Evolutionary conservation across 2,113 vertebrate species (phyloP).

Genomic region (Accipiter virgatus): DNA sequence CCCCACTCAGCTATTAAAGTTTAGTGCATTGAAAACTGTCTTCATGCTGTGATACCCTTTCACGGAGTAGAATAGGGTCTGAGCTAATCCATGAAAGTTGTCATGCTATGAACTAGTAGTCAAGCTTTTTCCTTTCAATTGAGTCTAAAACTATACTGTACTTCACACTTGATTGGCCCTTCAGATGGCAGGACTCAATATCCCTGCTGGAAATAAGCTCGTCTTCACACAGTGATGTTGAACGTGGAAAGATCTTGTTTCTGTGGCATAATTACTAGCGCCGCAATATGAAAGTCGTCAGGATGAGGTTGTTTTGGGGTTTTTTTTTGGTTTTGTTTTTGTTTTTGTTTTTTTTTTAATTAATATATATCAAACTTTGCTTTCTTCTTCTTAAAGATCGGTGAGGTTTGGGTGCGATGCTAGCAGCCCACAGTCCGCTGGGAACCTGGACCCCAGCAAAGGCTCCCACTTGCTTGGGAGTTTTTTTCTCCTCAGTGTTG

Average conservation of each 20-base stretch:
- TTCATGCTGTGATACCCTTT: slow-evolving; percentile 98
- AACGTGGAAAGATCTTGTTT: slow-evolving; percentile 90
- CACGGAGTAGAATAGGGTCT: slow-evolving; percentile 94
- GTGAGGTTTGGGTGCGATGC: slow-evolving; percentile 12
- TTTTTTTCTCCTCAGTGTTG: slow-evolving; percentile 56
- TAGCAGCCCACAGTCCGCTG: background rate
- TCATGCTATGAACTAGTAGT: slow-evolving; percentile 93
- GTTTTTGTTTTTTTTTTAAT: background rate
- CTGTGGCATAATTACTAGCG: slow-evolving; percentile 87
- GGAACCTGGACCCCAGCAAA: background rate
- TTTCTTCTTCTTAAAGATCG: background rate
- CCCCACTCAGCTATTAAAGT: slow-evolving; percentile 96
- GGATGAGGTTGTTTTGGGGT: slow-evolving; percentile 12
- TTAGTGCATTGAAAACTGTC: slow-evolving; percentile 93
- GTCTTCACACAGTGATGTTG: slow-evolving; percentile 86
- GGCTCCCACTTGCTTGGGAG: background rate
- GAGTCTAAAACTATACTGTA: slow-evolving; percentile 89
- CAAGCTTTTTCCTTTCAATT: slow-evolving; percentile 97
- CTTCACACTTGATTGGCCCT: slow-evolving; percentile 98
- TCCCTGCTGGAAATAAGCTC: slow-evolving; percentile 92
- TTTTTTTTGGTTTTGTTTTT: background rate
- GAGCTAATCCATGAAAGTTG: slow-evolving; percentile 99
- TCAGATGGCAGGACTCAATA: slow-evolving; percentile 90
- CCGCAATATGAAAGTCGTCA: slow-evolving; percentile 73
- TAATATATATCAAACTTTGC: slow-evolving; percentile 48